Base-by-base conservation (phyloP, 2,888 invertebrate species). In the Branchipolynoe longqiensis region DNA sequence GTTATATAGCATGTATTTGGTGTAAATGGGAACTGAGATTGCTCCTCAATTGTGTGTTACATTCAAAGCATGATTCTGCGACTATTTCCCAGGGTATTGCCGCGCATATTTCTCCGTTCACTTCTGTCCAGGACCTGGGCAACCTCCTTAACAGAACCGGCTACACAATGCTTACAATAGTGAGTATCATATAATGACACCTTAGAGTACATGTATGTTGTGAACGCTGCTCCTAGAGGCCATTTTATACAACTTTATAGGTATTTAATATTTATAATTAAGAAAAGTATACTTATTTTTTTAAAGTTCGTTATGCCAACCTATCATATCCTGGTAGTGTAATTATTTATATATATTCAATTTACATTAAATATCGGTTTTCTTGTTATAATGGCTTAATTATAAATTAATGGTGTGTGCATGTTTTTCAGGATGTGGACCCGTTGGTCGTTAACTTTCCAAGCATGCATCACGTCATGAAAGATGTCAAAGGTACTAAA, bases 31-130 rank as follows among this genome's bases (percentile, higher is more conserved):
- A n/a, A n/a, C n/a, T n/a, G n/a, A n/a, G n/a, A n/a, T n/a, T n/a
- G n/a, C n/a, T n/a, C n/a, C n/a, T n/a, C n/a, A n/a, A n/a, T n/a
- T n/a, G n/a, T n/a, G n/a, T n/a, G n/a, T n/a, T n/a, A n/a, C n/a
- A n/a, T n/a, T n/a, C n/a, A n/a, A n/a, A n/a, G n/a, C n/a, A n/a
- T n/a, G 22, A 25, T 82, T 73, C 6, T 73, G 31, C 3, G 62
- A 25, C 81, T 86, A 59, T 83, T 83, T 89, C 89, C 22, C 89
- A 95, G 94, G 99, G 99, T 0, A 95, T 99, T 89, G 95, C 97
- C 0, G 96, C 98, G 0, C 98, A 98, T 90, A 95, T 99, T 48
- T 99, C 99, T 0, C 99, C 99, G 0, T 99, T 98, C 91, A 96
- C 97, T 22, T 95, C 96, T 93, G 95, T 96, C 0, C 94, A 96